Evolutionary conservation across 2,113 vertebrate species (phyloP), one percentile per base, ranked within the genome.

Genomic region (Nibea coibor): DNA sequence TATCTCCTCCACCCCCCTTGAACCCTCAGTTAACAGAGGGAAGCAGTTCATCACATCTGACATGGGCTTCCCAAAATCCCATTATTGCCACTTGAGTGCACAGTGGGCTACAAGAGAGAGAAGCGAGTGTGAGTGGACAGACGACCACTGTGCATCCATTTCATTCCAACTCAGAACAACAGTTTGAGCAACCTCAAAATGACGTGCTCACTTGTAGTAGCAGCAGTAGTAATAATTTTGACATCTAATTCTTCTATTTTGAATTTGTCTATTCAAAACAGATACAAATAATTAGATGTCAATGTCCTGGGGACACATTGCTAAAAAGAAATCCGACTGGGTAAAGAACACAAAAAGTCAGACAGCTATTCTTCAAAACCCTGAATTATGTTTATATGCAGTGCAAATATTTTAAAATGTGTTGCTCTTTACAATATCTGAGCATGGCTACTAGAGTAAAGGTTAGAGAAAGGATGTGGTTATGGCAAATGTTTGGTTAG

Each of bases 1-100:
- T 72, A 89, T 72, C 79, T 61, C 70, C 68, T 17, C 31, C 22
- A 78, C 24, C 78, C 65, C 53, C 62, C 26, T 35, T 80, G 24
- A 83, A 74, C 71, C 73, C 61, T 58, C 56, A 50, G 68, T 72
- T 43, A 83, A 84, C 68, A 72, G 45, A 69, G 75, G 56, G 31
- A 75, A 72, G 81, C 73, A 85, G 70, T 76, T 87, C 82, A 87
- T 91, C 81, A 72, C 88, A 86, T 90, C 66, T 83, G 88, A 91
- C 88, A 79, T 9, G 35, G 58, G 61, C 82, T 72, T 81, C 78
- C 86, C 72, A 82, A 93, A 92, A 91, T 88, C 91, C 76, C 31
- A 75, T 93, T 92, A 90, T 65, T 87, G 63, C 62, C 67, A 75
- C 86, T 80, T 73, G 78, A 89, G 75, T 74, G 68, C 78, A 72